Base-by-base conservation (phyloP, 1,140 invertebrate genomes). In the Frieseomelitta varia region DNA sequence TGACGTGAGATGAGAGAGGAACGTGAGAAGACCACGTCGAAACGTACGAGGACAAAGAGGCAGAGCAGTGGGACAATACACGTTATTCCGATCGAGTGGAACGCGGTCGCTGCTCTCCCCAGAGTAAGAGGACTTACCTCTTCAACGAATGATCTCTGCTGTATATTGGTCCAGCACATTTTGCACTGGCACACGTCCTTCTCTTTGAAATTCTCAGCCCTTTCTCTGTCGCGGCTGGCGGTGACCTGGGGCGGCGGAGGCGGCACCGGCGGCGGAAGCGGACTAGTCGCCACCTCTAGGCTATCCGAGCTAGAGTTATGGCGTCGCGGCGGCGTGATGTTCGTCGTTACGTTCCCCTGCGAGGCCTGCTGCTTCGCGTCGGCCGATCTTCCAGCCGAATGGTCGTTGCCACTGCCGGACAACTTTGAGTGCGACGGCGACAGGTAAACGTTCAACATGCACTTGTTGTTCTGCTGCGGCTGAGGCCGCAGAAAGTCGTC, bases 401-500 rank as follows among this genome's bases (percentile, higher is more conserved):
- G 87, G 77, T 92, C 83, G 76, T 88, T 89, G 27, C 67, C 68
- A 24, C 86, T 88, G 61, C 63, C 72, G n/a, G 71, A 84, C 81
- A 79, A 82, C 81, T 85, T 76, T 39, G 85, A 61, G 53, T 88
- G 78, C 2, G 92, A 90, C 67, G 91, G 90, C 15, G 93, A 91
- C 67, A 93, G 65, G 34, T 93, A 92, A 15, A 93, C 89, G 87
- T 94, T 93, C 21, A 93, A 58, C 71, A 87, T 91, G 79, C 90
- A 93, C 85, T 93, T 94, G 72, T 85, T 65, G 63, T 17, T 88
- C 55, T 87, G 88, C 47, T 93, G 92, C 0, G 93, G 93, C 73
- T 94, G 93, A 0, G 95, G 95, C n/a, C 93, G 91, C 72, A 95
- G 85, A 61, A 95, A 95, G 77, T 95, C 95, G 79, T 95, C 95